phyloP scores from a whole-genome alignment of 2,888 invertebrate genomes.

The Seira ritae region DNA sequence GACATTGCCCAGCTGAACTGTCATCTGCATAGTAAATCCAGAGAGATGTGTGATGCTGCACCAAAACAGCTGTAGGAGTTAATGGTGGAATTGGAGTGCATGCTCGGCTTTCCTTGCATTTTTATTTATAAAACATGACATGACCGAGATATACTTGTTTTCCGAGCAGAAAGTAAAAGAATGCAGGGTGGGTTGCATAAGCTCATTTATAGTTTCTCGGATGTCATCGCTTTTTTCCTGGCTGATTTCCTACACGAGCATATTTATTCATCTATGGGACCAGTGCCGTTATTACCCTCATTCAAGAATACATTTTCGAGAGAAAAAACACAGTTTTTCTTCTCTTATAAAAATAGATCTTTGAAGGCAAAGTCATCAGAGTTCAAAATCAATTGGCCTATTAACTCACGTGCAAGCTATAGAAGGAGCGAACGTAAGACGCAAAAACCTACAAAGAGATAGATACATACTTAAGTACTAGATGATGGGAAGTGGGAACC shows the following conservation, averaged over 20 bases:
- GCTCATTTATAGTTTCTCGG: too few relatives aligned
- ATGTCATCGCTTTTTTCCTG: too few relatives aligned
- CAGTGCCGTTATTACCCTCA: neutral
- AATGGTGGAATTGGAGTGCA: too few relatives aligned
- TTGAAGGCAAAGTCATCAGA: slow-evolving; percentile 57
- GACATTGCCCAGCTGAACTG: slow-evolving; percentile 62
- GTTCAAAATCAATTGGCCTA: slow-evolving; percentile 61
- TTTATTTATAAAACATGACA: too few relatives aligned
- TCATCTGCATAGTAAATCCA: slow-evolving; percentile 39
- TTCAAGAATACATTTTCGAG: neutral
- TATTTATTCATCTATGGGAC: neutral
- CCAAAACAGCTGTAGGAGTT: slow-evolving; percentile 7
- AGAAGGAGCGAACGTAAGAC: slow-evolving; percentile 29
- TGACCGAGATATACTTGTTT: too few relatives aligned
- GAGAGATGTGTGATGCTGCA: too few relatives aligned
- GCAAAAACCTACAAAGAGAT: slow-evolving; percentile 28
- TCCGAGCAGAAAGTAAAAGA: neutral
- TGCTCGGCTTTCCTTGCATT: too few relatives aligned
- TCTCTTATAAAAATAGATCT: slow-evolving; percentile 55
- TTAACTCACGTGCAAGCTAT: slow-evolving; percentile 48
- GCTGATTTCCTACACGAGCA: too few relatives aligned
- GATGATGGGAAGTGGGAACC: neutral
- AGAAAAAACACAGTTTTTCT: neutral
- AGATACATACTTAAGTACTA: too few relatives aligned
- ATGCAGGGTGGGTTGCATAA: neutral